Percentiles rank a stretch among this genome's conserved stretches.
phyloP scores from a whole-genome alignment of 2,888 invertebrate genomes.

The Siphlonurus alternatus region DNA sequence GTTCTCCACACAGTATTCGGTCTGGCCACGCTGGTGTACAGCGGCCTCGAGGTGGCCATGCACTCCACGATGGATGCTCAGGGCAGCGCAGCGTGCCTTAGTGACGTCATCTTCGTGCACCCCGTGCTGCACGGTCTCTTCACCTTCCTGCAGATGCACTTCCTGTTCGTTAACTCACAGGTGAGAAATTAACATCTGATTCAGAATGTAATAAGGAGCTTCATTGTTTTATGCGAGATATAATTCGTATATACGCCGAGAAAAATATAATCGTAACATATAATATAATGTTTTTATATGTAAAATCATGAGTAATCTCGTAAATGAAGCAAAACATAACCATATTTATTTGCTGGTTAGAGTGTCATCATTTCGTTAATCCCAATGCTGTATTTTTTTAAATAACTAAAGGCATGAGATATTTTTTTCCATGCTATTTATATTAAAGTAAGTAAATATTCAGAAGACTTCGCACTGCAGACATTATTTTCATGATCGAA shows the following conservation, averaged over 20 bases:
- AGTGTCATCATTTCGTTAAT: too few relatives aligned
- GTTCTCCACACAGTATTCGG: constrained; percentile 29
- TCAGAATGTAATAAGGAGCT: background rate
- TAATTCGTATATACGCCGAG: background rate
- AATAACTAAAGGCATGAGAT: too few relatives aligned
- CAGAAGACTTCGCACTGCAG: too few relatives aligned
- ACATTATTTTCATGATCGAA: too few relatives aligned
- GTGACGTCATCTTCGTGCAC: constrained; percentile 33
- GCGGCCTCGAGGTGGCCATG: constrained; percentile 37
- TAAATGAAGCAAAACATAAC: too few relatives aligned
- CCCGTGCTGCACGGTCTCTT: constrained; percentile 37
- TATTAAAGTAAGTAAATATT: too few relatives aligned
- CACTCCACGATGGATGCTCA: constrained; percentile 31
- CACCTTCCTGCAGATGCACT: constrained; percentile 39
- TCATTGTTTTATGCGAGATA: background rate
- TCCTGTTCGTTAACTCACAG: constrained; percentile 37
- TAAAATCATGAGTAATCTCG: too few relatives aligned
- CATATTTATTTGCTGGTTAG: too few relatives aligned
- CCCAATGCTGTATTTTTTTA: too few relatives aligned
- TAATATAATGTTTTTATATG: background rate
- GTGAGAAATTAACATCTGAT: too few relatives aligned
- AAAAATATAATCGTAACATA: constrained; percentile 3
- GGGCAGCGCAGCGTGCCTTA: constrained; percentile 25
- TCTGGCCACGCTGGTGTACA: constrained; percentile 34
- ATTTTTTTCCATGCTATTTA: too few relatives aligned